Evolutionary conservation across 2,113 vertebrate species (phyloP).

Genomic region (Pangasianodon gigas): DNA sequence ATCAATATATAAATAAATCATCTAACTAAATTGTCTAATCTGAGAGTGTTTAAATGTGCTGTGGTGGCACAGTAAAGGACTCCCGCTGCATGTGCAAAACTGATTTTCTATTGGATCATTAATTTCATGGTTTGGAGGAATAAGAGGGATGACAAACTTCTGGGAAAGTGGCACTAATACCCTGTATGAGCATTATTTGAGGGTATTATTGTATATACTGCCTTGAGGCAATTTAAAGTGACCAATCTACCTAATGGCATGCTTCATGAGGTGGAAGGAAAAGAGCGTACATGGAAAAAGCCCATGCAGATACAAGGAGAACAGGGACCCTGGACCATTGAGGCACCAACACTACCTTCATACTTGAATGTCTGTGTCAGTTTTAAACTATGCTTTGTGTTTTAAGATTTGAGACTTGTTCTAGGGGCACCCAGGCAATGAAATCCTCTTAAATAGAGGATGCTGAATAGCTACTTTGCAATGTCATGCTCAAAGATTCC

Average conservation of each 20-base stretch:
- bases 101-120: not conserved
- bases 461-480: not conserved
- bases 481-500: not conserved
- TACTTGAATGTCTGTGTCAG: not conserved
- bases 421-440: not conserved
- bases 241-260: not conserved
- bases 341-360: not conserved
- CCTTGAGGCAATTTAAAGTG: not conserved
- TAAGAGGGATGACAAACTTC: not conserved
- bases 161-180: not conserved
- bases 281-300: not conserved
- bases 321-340: not conserved
- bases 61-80: slow-evolving; percentile 3
- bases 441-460: not conserved
- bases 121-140: not conserved
- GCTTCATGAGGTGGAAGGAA: not conserved
- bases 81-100: slow-evolving; percentile 6
- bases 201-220: not conserved
- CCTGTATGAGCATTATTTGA: not conserved
- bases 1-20: slow-evolving; percentile 12
- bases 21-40: slow-evolving; percentile 32
- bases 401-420: not conserved
- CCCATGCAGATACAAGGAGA: not conserved
- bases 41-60: slow-evolving; percentile 33
- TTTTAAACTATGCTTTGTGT: not conserved